Evolutionary conservation across 2,888 invertebrate genomes (phyloP), one percentile per base, ranked within the genome.

Genomic region (Caenorhabditis panamensis): DNA sequence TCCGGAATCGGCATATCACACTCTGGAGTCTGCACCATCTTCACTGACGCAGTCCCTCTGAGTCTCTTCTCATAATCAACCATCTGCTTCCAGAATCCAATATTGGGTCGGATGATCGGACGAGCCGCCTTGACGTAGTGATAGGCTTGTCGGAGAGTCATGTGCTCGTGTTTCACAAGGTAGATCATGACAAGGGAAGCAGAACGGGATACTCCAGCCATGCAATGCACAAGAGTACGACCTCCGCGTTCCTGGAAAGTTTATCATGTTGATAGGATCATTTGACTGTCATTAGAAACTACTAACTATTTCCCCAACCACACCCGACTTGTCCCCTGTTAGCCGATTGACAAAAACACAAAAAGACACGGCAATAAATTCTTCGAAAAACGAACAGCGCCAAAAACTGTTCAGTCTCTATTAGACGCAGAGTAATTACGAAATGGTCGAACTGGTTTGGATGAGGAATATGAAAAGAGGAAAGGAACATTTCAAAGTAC

Each of bases 71-170:
- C 96, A 89, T 94, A 96, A 82, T 95, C 94, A 53, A 96, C 95
- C 79, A 96, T 93, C 91, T 96, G 96, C 82, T 94, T 94, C 93
- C 96, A 96, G 92, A 96, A 96, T 2, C 96, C 95, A 49, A 94
- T 94, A 92, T 96, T 96, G 2, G 96, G 96, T 87, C 95, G 94
- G 79, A 96, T 94, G 91, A 95, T 94, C 11, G 95, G 94, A 91
- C 95, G 93, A 88, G 94, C 92, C 61, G 93, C 87, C 91, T 95
- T 85, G 9, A 87, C 87, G 66, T 87, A 84, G 62, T 82, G 83
- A 69, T 86, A 87, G 18, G 86, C 86, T 64, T 86, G 85, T 24
- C 88, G 83, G n/a, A 96, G 93, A 5, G 94, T 94, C 94, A 96
- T 94, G 78, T 94, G 93, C 85, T 94, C 93, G 92, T 95, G 94